Percentiles rank a stretch among this genome's conserved stretches.
phyloP scores from a whole-genome alignment of 2,113 vertebrate genomes.

The Xenopus laevis region DNA sequence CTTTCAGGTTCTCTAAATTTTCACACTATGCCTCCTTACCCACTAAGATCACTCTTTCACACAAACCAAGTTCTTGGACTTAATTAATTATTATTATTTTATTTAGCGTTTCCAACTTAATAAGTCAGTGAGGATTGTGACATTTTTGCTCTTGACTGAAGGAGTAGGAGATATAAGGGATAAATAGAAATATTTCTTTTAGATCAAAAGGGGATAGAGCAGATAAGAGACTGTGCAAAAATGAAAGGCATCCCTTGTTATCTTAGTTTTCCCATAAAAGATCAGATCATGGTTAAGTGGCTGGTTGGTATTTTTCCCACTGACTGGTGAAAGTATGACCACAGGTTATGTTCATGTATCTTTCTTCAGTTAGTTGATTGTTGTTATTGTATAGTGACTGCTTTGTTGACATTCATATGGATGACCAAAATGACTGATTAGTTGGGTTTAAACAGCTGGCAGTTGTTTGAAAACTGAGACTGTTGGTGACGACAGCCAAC shows the following conservation, averaged over 20 bases:
- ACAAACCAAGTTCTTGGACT: conserved; percentile 8
- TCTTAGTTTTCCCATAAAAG: neutral
- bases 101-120: conserved; percentile 8
- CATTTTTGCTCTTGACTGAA: conserved; percentile 10
- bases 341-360: conserved; percentile 20
- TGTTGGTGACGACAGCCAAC: conserved; percentile 20
- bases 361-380: conserved; percentile 22
- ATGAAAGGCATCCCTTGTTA: neutral
- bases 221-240: conserved; percentile 11
- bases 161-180: neutral
- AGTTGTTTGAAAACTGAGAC: conserved; percentile 30
- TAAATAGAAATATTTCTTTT: conserved; percentile 1
- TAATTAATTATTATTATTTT: neutral
- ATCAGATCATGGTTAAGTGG: conserved; percentile 22
- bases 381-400: conserved; percentile 20
- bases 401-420: conserved; percentile 34
- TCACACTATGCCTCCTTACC: conserved; percentile 3
- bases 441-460: conserved; percentile 21
- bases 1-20: conserved; percentile 14
- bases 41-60: conserved; percentile 2
- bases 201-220: conserved; percentile 8
- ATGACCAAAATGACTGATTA: conserved; percentile 27
- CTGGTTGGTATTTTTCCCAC: conserved; percentile 25
- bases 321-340: conserved; percentile 1
- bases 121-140: conserved; percentile 11